Evolutionary conservation across 2,888 invertebrate species (phyloP), one percentile per base, ranked within the genome.

Genomic region (Piscicola geometra): DNA sequence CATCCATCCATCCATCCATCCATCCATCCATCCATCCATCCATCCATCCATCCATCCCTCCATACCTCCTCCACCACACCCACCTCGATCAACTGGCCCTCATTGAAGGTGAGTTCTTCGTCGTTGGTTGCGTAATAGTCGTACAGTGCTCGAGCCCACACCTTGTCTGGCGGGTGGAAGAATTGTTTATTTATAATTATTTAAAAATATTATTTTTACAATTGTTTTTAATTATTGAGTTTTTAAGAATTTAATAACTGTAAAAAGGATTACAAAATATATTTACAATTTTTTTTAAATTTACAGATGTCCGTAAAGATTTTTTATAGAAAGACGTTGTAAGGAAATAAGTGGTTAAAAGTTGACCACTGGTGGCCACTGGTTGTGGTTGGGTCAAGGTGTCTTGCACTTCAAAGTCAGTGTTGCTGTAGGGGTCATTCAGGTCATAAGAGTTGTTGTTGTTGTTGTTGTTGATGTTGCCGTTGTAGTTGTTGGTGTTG

Each of bases 101-200:
- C 96, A 81, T 91, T 90, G 83, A 97, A 93, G 66, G 91, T 92
- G 25, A 97, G 88, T 85, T 96, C 96, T 85, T 95, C 96, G 71
- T 89, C 88, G 78, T 91, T 91, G 71, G 92, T 93, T 0, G 93
- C 94, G 81, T 94, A 94, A 84, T 96, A 97, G 85, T 96, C 96
- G 83, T 96, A 97, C 74, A 96, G 86, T 0, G 96, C 94, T 82
- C 92, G 90, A 84, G 83, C 84, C 83, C 83, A 84, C 32, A 78
- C 67, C 9, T 78, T 79, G 50, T 77, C 79, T 78, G 74, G 25
- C 35, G 50, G n/a, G 25, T 9, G 67, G 41, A 41, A 41, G 41
- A 41, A n/a, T n/a, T n/a, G n/a, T n/a, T n/a, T n/a, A n/a, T 64
- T 25, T 12, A 64, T 15, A 64, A 64, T 25, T 64, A 64, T 64